Evolutionary conservation across 2,797 vertebrate species (phyloP), one percentile per base, ranked within the genome.

Genomic region (Gallirallus australis): DNA sequence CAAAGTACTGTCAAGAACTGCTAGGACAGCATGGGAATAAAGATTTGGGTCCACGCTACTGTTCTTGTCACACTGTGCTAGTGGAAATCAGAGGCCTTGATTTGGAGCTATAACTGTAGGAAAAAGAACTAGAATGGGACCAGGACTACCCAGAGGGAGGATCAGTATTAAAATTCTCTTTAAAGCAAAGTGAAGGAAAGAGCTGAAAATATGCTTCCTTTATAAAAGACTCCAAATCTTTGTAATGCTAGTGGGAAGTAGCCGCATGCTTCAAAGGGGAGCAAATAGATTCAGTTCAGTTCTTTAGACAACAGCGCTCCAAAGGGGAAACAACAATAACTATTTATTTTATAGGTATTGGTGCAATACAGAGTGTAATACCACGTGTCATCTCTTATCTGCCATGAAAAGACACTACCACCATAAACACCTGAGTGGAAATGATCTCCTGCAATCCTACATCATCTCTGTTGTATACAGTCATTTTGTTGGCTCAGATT

Each of bases 381-480:
- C 63, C 30, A 54, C 80, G 93, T 86, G 93, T 90, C 84, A 91
- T 63, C 82, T 94, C 92, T 78, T 87, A 93, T 95, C 90, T 95
- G 89, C 90, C 86, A 91, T 24, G 83, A 91, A 96, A 96, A 96
- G 93, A 72, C 89, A 86, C 86, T 37, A 83, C 89, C 73, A 94
- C 94, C 91, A 90, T 72, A 79, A 96, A 96, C 90, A 95, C 92
- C 90, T 90, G 93, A 94, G 61, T 94, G 90, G 94, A 95, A 96
- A 93, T 56, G 86, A 96, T 93, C 72, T 72, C 83, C 89, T 72
- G 82, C 89, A 95, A 95, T 82, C 90, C 95, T 79, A 76, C 92
- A 81, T 93, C 93, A 87, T 78, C 89, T 85, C 79, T 20, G 54
- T 39, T 83, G 65, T 81, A 81, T 11, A 48, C 79, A 95, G 91